phyloP scores from a whole-genome alignment of 2,113 vertebrate genomes.

The Uria lomvia region DNA sequence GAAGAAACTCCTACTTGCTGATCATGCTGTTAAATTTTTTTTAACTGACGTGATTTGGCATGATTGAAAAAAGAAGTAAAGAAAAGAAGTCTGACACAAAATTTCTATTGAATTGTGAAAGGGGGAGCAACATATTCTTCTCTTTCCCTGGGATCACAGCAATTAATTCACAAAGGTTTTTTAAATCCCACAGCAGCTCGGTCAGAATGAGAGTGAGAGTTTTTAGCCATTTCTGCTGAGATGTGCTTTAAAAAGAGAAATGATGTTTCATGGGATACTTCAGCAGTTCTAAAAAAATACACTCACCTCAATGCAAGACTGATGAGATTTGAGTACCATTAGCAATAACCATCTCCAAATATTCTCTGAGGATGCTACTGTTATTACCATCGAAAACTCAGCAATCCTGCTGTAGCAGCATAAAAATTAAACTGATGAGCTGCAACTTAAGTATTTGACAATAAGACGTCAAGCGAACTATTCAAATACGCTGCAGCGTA shows the following conservation, averaged over 20 bases:
- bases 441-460: constrained; percentile 2
- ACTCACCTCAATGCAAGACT: neutral
- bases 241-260: neutral
- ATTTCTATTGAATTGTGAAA: neutral
- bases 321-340: neutral
- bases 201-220: neutral
- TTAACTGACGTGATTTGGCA: neutral
- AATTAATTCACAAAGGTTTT: neutral
- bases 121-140: neutral
- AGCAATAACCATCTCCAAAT: neutral
- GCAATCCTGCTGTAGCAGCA: neutral
- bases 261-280: neutral
- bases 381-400: neutral
- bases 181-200: neutral
- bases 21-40: neutral
- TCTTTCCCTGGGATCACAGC: neutral
- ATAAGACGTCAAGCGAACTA: neutral
- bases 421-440: constrained; percentile 51
- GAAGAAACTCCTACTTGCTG: neutral
- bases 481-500: neutral
- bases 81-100: neutral
- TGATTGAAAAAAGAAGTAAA: neutral
- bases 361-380: neutral
- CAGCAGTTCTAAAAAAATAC: neutral
- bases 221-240: neutral